Evolutionary conservation across 35 echinoderm and acorn worm genomes (phyloP).

Genomic region (Patiria miniata): DNA sequence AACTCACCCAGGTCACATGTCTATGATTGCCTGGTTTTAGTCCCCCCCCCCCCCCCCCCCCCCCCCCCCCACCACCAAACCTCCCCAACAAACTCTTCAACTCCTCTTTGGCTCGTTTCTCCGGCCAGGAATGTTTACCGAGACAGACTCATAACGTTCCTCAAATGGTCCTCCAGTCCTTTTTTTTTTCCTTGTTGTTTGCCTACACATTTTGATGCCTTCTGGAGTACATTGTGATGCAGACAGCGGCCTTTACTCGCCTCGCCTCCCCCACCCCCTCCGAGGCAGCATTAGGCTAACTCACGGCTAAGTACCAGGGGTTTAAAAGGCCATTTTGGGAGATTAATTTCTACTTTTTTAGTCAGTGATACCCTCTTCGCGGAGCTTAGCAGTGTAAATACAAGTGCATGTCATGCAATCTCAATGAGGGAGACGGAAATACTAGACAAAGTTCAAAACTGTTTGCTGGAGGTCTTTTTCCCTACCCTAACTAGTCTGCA

Average conservation of each 20-base stretch:
- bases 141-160: slow-evolving; percentile 11
- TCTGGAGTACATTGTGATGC: slow-evolving; percentile 13
- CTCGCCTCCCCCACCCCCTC: not conserved
- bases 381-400: slow-evolving; percentile 22
- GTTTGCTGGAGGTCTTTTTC: too few relatives aligned
- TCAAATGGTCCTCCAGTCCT: slow-evolving; percentile 5
- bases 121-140: not conserved
- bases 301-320: not conserved
- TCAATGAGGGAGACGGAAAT: not conserved
- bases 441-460: not conserved
- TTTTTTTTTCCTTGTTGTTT: not conserved
- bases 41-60: not conserved
- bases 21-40: not conserved
- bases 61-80: not conserved
- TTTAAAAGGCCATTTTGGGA: slow-evolving; percentile 18
- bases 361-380: slow-evolving; percentile 17
- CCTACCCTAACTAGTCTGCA: too few relatives aligned
- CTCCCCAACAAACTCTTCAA: not conserved
- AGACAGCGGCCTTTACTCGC: not conserved
- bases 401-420: not conserved
- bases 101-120: not conserved
- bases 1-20: not conserved
- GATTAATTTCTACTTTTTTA: slow-evolving; percentile 30
- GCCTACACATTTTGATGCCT: slow-evolving; percentile 14
- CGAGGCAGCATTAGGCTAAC: slow-evolving; percentile 20